A percentile compares a stretch with the other conserved stretches of the same genome.
Conservation (phyloP, 1,140 invertebrate genomes). For the Belonocnema kinseyi region DNA sequence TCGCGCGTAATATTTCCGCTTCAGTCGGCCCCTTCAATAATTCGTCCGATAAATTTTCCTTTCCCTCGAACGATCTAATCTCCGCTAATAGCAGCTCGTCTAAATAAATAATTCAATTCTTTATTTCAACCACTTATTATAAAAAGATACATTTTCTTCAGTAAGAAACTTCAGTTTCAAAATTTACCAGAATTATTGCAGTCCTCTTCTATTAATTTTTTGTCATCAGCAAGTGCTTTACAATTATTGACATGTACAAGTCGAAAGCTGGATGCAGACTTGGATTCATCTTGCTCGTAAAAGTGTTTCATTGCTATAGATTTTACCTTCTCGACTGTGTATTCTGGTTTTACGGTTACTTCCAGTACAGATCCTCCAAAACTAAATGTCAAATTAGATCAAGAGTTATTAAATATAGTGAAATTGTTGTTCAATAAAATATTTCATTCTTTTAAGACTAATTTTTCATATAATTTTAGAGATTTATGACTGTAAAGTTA, state of each 20-base stretch:
- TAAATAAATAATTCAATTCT: conserved; percentile 49
- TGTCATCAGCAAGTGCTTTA: conserved; percentile 64
- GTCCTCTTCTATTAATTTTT: conserved; percentile 61
- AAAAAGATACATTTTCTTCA: conserved; percentile 29
- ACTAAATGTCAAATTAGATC: conserved; percentile 49
- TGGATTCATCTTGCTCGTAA: conserved; percentile 64
- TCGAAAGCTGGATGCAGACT: conserved; percentile 59
- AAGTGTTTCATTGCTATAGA: conserved; percentile 69
- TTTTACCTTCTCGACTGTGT: conserved; percentile 69
- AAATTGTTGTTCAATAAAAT: neutral
- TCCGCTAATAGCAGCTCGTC: conserved; percentile 72
- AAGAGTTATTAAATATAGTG: neutral
- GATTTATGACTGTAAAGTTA: too few species aligned
- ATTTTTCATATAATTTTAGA: too few species aligned
- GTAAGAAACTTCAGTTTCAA: conserved; percentile 19
- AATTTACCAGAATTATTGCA: conserved; percentile 65
- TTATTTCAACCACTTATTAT: neutral
- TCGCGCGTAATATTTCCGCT: conserved; percentile 68
- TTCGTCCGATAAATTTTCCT: conserved; percentile 63
- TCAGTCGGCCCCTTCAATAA: conserved; percentile 69
- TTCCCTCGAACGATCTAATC: conserved; percentile 47
- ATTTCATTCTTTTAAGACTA: neutral
- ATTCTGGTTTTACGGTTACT: conserved; percentile 63
- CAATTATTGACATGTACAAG: conserved; percentile 64
- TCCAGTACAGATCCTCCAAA: conserved; percentile 65